Conservation (phyloP, 2,888 invertebrate species). For the Leptodirus hochenwartii region DNA sequence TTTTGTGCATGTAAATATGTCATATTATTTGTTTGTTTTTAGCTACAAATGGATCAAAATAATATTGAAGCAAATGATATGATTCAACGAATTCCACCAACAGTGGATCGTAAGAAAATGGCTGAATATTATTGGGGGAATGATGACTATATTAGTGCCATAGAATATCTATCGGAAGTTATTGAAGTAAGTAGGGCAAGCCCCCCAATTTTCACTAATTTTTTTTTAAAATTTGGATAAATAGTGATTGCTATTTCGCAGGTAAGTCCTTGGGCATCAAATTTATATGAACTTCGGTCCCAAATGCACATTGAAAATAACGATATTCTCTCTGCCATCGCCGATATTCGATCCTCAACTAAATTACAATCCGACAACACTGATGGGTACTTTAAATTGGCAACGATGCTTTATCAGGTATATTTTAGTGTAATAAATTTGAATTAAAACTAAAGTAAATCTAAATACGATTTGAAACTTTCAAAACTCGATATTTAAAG, state of each 20-base stretch:
- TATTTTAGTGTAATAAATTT: too few species aligned
- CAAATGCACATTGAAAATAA: slow-evolving; percentile 63
- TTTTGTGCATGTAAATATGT: not conserved
- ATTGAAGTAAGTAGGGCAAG: too few species aligned
- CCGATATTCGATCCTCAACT: slow-evolving; percentile 78
- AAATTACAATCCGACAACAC: slow-evolving; percentile 87
- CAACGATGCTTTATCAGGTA: slow-evolving; percentile 72
- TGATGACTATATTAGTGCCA: slow-evolving; percentile 37
- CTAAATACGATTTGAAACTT: too few species aligned
- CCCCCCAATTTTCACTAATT: too few species aligned
- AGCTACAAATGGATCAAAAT: slow-evolving; percentile 53
- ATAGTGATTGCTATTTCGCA: too few species aligned
- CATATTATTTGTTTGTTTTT: slow-evolving; percentile 12
- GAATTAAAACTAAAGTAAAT: too few species aligned
- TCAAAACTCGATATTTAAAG: too few species aligned
- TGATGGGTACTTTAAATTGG: slow-evolving; percentile 65
- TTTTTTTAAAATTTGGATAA: too few species aligned
- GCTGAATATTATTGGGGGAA: slow-evolving; percentile 43
- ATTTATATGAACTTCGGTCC: slow-evolving; percentile 68
- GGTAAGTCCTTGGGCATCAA: slow-evolving; percentile 86
- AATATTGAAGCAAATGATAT: slow-evolving; percentile 61
- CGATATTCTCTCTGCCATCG: slow-evolving; percentile 71
- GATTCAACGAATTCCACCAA: slow-evolving; percentile 43
- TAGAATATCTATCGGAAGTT: slow-evolving; percentile 41
- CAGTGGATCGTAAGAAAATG: slow-evolving; percentile 41